These are phyloP conservation scores for Drosophila ironensis DNA, from an alignment of 1,140 invertebrate genomes.

Conservation along the genomic window DNA sequence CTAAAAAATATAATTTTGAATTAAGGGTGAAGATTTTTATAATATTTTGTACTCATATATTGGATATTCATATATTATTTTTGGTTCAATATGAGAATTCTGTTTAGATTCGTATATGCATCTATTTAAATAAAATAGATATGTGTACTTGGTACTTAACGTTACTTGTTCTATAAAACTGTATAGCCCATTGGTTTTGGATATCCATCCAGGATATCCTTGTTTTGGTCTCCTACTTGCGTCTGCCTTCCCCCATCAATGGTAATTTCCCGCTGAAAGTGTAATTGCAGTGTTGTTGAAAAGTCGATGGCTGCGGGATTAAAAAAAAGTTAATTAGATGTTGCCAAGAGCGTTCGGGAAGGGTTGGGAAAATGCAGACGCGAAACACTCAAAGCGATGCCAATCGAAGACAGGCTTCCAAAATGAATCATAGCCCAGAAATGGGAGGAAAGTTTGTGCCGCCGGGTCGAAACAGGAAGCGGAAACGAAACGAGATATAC, in stretches of 20 bases:
- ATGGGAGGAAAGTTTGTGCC: slow-evolving; percentile 27
- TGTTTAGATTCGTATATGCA: too few species aligned
- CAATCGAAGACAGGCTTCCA: slow-evolving; percentile 3
- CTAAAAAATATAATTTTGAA: not conserved
- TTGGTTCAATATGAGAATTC: too few species aligned
- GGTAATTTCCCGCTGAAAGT: slow-evolving; percentile 52
- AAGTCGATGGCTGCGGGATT: not conserved
- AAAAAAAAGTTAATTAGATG: slow-evolving; percentile 69
- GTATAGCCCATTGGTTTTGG: too few species aligned
- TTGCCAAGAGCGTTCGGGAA: slow-evolving; percentile 47
- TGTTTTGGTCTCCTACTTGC: not conserved
- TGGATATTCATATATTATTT: too few species aligned
- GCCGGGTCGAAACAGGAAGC: slow-evolving; percentile 61
- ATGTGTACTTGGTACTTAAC: too few species aligned
- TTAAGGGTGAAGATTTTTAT: too few species aligned
- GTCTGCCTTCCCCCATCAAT: not conserved
- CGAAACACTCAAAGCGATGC: not conserved
- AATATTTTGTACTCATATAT: too few species aligned
- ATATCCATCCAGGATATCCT: not conserved
- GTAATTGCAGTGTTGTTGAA: slow-evolving; percentile 47
- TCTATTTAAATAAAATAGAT: too few species aligned
- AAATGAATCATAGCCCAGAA: slow-evolving; percentile 33
- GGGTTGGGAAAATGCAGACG: not conserved
- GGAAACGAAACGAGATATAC: slow-evolving; percentile 67
- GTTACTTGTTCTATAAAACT: too few species aligned